A percentile compares a stretch with the other conserved stretches of the same genome.
These are phyloP conservation scores for Euproctis similis DNA, from an alignment of 2,888 invertebrate genomes.

Conservation along the genomic window DNA sequence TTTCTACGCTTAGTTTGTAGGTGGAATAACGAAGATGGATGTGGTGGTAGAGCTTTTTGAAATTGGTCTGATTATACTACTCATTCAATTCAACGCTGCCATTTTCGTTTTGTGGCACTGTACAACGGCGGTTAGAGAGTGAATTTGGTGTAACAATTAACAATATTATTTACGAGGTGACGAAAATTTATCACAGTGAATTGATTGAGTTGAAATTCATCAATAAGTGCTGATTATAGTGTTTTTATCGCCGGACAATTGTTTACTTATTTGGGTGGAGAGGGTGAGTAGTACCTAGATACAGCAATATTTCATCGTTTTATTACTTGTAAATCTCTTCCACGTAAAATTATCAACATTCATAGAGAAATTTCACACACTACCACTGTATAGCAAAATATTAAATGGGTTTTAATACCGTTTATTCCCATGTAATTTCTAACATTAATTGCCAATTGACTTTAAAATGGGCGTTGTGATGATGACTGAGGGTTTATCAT, in stretches of 20 bases:
- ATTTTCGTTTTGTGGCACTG: slow-evolving; percentile 75
- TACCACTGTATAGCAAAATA: too few relatives aligned
- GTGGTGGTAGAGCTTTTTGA: slow-evolving; percentile 18
- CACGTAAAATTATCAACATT: too few relatives aligned
- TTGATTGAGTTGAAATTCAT: slow-evolving; percentile 31
- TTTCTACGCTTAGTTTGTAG: slow-evolving; percentile 2
- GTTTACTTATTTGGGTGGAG: slow-evolving; percentile 61
- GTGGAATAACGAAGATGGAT: too few relatives aligned
- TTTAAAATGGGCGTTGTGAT: slow-evolving; percentile 61
- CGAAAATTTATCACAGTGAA: slow-evolving; percentile 35
- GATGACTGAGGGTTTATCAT: slow-evolving; percentile 47
- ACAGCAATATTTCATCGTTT: slow-evolving; percentile 42
- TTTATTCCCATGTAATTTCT: too few relatives aligned
- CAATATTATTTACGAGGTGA: slow-evolving; percentile 38
- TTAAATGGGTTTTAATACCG: too few relatives aligned
- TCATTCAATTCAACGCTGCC: slow-evolving; percentile 62
- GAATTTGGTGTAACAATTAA: slow-evolving; percentile 40
- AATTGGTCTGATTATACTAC: slow-evolving; percentile 24
- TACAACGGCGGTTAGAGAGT: slow-evolving; percentile 54
- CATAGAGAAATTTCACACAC: too few relatives aligned
- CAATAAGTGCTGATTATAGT: slow-evolving; percentile 34
- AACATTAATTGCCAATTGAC: too few relatives aligned
- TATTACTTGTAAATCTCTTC: too few relatives aligned
- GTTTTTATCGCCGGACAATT: slow-evolving; percentile 39
- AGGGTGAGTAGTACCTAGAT: slow-evolving; percentile 64